Conservation (phyloP, 2,888 invertebrate genomes). For the Oxystoma pomonae region DNA sequence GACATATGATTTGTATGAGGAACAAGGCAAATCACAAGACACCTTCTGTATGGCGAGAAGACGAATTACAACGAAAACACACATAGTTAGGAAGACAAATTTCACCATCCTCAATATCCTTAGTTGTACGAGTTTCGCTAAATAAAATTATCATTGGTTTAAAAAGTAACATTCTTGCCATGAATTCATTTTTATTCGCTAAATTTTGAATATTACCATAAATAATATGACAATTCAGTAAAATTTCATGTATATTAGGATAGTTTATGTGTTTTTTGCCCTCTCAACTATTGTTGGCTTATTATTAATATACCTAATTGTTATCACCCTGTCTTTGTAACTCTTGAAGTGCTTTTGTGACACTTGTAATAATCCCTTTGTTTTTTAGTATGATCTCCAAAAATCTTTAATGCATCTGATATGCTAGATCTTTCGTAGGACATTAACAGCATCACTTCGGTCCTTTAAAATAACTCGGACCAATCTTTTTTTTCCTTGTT, state of each 20-base stretch:
- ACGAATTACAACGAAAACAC: too few relatives aligned
- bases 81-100: too few relatives aligned
- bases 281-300: constrained; percentile 15
- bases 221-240: too few relatives aligned
- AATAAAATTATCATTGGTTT: not conserved
- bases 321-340: constrained; percentile 11
- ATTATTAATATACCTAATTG: constrained; percentile 15
- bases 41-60: too few relatives aligned
- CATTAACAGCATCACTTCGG: constrained; percentile 7
- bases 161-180: not conserved
- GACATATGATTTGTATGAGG: not conserved
- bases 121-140: not conserved
- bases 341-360: constrained; percentile 7
- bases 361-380: constrained; percentile 8
- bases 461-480: constrained; percentile 8
- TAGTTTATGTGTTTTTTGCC: constrained; percentile 37
- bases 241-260: not conserved
- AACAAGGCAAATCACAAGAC: not conserved
- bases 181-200: not conserved
- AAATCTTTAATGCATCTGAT: constrained; percentile 4
- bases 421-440: constrained; percentile 7
- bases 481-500: constrained; percentile 4
- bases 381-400: constrained; percentile 8
- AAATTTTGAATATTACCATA: too few relatives aligned
- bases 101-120: not conserved